These are phyloP conservation scores for Rhopalosiphum maidis DNA, from an alignment of 1,140 invertebrate species.

Conservation along the genomic window DNA sequence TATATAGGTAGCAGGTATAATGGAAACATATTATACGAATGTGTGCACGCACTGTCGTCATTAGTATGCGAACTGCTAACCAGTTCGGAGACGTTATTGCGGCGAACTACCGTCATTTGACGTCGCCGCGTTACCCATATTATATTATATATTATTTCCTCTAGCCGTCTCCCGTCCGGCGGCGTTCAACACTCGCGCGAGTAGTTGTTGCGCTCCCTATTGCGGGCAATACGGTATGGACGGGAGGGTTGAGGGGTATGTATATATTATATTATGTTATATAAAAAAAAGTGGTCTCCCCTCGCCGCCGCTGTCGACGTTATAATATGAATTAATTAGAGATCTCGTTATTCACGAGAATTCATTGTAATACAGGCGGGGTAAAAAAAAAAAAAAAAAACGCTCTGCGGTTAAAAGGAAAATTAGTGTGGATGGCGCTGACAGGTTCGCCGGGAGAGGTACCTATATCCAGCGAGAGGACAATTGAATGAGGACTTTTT, in stretches of 20 bases:
- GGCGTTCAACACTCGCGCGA: not conserved
- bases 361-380: not conserved
- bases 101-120: not conserved
- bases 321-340: conserved; percentile 35
- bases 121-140: not conserved
- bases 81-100: conserved; percentile 18
- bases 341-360: not conserved
- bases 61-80: conserved; percentile 24
- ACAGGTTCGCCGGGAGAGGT: not conserved
- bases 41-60: not conserved
- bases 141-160: conserved; percentile 3
- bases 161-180: not conserved
- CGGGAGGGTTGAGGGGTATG: not conserved
- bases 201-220: conserved; percentile 3
- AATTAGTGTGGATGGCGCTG: conserved; percentile 36
- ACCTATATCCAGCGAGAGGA: not conserved
- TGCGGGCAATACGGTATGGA: not conserved
- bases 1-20: not conserved
- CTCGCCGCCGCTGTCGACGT: not conserved
- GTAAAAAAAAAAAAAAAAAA: not conserved
- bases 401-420: conserved; percentile 19
- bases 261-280: not conserved
- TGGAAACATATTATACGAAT: not conserved
- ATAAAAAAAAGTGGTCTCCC: not conserved
- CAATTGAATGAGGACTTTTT: conserved; percentile 31